Evolutionary conservation across 2,888 invertebrate species (phyloP).

Genomic region (Lasiommata megera): DNA sequence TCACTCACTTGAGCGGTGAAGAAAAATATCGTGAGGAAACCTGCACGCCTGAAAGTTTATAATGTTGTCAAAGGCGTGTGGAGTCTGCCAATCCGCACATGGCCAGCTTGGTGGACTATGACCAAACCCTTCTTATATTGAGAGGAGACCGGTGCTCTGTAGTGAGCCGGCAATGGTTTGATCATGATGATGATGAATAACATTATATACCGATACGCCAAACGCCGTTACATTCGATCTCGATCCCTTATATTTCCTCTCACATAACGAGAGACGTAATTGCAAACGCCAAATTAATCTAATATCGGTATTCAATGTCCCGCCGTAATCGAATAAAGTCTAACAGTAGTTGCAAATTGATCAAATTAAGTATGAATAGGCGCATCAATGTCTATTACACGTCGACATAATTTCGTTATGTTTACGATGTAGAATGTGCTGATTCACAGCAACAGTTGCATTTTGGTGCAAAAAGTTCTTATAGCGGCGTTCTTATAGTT

Average conservation of each 20-base stretch:
- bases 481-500: too few relatives aligned
- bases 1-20: too few relatives aligned
- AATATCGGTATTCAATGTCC: conserved; percentile 40
- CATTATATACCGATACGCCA: conserved; percentile 24
- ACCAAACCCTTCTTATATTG: too few relatives aligned
- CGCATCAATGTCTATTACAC: conserved; percentile 51
- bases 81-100: too few relatives aligned
- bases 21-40: too few relatives aligned
- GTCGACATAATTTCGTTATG: conserved; percentile 66
- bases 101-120: too few relatives aligned
- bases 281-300: conserved; percentile 44
- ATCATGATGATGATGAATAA: too few relatives aligned
- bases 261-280: conserved; percentile 52
- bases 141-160: too few relatives aligned
- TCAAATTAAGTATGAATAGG: conserved; percentile 58
- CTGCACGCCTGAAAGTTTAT: too few relatives aligned
- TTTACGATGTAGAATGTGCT: conserved; percentile 63
- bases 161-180: too few relatives aligned
- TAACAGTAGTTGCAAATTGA: conserved; percentile 51
- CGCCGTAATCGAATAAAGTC: conserved; percentile 39
- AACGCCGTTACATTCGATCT: conserved; percentile 52
- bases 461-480: conserved; percentile 67
- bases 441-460: conserved; percentile 66
- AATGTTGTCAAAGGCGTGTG: too few relatives aligned
- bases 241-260: conserved; percentile 54